Conservation (phyloP, 2,888 invertebrate species). For the Harpagoxenus sublaevis region DNA sequence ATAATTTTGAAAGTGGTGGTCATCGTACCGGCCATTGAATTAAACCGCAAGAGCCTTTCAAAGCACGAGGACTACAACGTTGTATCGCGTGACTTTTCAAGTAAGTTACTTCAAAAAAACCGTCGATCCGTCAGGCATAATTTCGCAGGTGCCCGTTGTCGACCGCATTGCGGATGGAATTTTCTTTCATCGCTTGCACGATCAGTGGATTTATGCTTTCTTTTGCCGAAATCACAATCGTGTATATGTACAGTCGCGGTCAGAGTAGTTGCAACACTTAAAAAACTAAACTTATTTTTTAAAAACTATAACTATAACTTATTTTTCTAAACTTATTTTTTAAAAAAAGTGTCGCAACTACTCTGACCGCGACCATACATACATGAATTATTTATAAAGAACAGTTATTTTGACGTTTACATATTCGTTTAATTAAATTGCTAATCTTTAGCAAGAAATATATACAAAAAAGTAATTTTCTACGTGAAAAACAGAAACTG, state of each 20-base stretch:
- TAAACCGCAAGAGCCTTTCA: constrained; percentile 19
- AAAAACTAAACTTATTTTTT: too few relatives aligned
- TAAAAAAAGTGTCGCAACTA: too few relatives aligned
- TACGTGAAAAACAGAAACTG: neutral
- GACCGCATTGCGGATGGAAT: constrained; percentile 68
- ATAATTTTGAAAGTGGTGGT: constrained; percentile 19
- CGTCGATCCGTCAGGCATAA: constrained; percentile 42
- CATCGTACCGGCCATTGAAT: constrained; percentile 15
- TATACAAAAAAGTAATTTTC: neutral
- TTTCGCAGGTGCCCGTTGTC: constrained; percentile 29
- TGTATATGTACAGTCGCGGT: neutral
- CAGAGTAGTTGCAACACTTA: too few relatives aligned
- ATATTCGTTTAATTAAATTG: neutral
- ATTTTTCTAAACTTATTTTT: too few relatives aligned
- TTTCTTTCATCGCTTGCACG: constrained; percentile 34
- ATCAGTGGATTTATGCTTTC: constrained; percentile 9
- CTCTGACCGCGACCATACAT: too few relatives aligned
- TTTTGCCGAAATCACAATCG: neutral
- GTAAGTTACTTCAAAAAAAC: constrained; percentile 36
- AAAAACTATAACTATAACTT: too few relatives aligned
- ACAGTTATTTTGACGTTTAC: neutral
- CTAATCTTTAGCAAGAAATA: neutral
- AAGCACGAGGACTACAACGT: constrained; percentile 18
- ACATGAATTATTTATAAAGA: neutral
- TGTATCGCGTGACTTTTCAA: constrained; percentile 54